phyloP scores from a whole-genome alignment of 2,113 vertebrate genomes.

The Lynx canadensis region DNA sequence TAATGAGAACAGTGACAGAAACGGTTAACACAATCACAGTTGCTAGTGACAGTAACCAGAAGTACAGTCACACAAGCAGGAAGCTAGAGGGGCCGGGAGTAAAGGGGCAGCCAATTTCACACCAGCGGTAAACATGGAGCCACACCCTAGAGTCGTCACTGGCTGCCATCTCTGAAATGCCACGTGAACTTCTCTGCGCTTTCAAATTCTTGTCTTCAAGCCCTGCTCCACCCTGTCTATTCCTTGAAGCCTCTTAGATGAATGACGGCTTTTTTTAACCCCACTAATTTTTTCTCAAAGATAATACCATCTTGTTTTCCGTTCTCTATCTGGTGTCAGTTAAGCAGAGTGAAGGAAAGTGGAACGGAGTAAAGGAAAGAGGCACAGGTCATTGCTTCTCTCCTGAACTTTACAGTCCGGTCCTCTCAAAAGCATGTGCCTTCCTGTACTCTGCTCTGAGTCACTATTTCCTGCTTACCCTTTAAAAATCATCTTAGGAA shows the following conservation, averaged over 20 bases:
- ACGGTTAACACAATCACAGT: too few species aligned
- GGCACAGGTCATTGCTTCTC: not conserved
- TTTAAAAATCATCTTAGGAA: conserved; percentile 3
- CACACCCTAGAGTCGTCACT: not conserved
- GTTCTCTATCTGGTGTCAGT: not conserved
- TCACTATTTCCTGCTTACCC: not conserved
- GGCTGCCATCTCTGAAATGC: not conserved
- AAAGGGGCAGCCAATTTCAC: not conserved
- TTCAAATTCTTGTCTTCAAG: not conserved
- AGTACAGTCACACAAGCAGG: not conserved
- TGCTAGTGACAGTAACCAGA: not conserved
- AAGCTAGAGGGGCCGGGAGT: accelerated
- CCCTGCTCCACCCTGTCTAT: not conserved
- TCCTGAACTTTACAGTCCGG: not conserved
- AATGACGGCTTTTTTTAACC: not conserved
- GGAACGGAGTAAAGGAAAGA: not conserved
- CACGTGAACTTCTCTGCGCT: not conserved
- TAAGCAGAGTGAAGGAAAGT: not conserved
- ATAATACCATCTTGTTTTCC: not conserved
- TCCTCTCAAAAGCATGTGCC: not conserved
- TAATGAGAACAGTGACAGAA: not conserved
- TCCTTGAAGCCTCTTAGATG: not conserved
- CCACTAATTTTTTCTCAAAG: not conserved
- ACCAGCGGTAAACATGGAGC: not conserved
- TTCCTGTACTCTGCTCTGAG: not conserved